Evolutionary conservation across 1,140 invertebrate genomes (phyloP).

Genomic region (Pteromalus puparum): DNA sequence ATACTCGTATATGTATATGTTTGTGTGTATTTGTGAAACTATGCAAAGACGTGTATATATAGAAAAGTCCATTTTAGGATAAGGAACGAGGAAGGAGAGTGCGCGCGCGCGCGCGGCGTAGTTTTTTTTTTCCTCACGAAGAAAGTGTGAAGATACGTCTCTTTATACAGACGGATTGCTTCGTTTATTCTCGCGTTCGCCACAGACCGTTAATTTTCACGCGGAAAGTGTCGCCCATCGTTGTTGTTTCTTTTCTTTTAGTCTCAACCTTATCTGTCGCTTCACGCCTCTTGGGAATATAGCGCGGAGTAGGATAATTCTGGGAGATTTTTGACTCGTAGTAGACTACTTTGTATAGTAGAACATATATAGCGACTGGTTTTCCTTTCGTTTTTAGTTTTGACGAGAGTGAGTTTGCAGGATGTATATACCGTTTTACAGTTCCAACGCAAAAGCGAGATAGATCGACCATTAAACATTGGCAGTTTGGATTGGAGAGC

Average conservation of each 20-base stretch:
- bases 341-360: neutral
- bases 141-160: constrained; percentile 13
- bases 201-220: constrained; percentile 33
- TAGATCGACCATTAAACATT: too few species aligned
- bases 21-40: too few species aligned
- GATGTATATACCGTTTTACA: too few species aligned
- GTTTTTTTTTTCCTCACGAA: neutral
- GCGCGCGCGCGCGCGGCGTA: too few species aligned
- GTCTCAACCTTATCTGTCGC: neutral
- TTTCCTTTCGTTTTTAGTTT: constrained; percentile 46
- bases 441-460: too few species aligned
- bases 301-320: too few species aligned
- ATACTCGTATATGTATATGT: too few species aligned
- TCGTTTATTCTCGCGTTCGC: neutral
- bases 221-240: constrained; percentile 27
- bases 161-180: neutral
- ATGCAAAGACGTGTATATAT: too few species aligned
- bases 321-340: too few species aligned
- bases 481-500: too few species aligned
- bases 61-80: neutral
- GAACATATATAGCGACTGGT: neutral
- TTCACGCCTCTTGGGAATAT: constrained; percentile 13
- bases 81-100: neutral
- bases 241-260: neutral
- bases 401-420: neutral